Percentiles rank a stretch among this genome's conserved stretches.
phyloP scores from a whole-genome alignment of 2,888 invertebrate genomes.

The Corbicula japonica region DNA sequence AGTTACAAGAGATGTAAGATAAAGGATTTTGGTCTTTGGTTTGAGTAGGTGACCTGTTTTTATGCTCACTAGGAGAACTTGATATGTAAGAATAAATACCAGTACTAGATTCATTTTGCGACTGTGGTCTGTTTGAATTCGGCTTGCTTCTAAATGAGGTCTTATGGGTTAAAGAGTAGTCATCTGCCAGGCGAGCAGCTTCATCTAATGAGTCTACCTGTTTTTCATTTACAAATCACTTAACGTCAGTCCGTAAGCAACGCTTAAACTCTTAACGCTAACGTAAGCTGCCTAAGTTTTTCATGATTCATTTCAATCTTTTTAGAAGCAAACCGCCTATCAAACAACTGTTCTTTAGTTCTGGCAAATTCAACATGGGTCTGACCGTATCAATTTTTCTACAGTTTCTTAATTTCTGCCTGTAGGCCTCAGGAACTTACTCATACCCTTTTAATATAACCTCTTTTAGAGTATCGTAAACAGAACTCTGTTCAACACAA shows the following conservation, averaged over 20 bases:
- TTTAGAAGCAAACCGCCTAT: conserved; percentile 16
- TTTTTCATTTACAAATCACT: conserved; percentile 42
- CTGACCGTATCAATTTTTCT: conserved; percentile 33
- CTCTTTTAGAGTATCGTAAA: conserved; percentile 49
- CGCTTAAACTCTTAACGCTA: conserved; percentile 46
- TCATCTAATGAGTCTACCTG: conserved; percentile 34
- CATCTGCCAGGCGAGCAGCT: conserved; percentile 44
- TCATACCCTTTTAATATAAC: conserved; percentile 57
- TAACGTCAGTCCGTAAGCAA: conserved; percentile 28
- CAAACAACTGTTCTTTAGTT: conserved; percentile 47
- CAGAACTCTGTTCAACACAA: conserved; percentile 23
- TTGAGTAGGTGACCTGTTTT: conserved; percentile 17
- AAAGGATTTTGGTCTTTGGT: conserved; percentile 22
- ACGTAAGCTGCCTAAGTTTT: conserved; percentile 37
- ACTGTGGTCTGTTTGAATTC: neutral
- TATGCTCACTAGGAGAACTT: neutral
- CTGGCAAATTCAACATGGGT: conserved; percentile 60
- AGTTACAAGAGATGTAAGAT: conserved; percentile 17
- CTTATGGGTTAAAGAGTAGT: conserved; percentile 42
- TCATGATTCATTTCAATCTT: conserved; percentile 32
- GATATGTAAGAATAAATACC: neutral
- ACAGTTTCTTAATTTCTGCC: conserved; percentile 47
- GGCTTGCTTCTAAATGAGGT: conserved; percentile 1
- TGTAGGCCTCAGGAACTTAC: conserved; percentile 52
- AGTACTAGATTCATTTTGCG: neutral